These are phyloP conservation scores for Beris morrisii DNA, from an alignment of 2,888 invertebrate species.

Conservation along the genomic window DNA sequence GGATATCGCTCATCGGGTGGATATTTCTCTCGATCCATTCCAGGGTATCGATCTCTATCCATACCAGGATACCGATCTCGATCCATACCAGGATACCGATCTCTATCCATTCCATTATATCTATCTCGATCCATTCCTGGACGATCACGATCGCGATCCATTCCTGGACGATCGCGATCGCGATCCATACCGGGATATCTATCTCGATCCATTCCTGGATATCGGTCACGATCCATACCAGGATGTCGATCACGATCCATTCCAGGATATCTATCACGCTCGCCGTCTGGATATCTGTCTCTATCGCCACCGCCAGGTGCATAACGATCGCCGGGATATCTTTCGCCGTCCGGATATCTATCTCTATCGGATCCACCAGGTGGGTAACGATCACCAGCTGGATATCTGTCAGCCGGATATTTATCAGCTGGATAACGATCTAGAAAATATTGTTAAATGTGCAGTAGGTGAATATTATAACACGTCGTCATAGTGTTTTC, in stretches of 20 bases:
- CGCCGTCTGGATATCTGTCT: slow-evolving; percentile 48
- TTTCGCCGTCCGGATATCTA: slow-evolving; percentile 59
- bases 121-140: slow-evolving; percentile 51
- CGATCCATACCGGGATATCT: slow-evolving; percentile 47
- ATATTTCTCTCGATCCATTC: slow-evolving; percentile 60
- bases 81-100: slow-evolving; percentile 49
- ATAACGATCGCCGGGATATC: slow-evolving; percentile 58
- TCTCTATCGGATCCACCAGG: slow-evolving; percentile 57
- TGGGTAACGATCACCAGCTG: slow-evolving; percentile 42
- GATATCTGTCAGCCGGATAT: slow-evolving; percentile 58
- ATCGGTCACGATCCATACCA: slow-evolving; percentile 45
- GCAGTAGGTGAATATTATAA: slow-evolving; percentile 26
- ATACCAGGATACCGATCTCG: slow-evolving; percentile 47
- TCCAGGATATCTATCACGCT: slow-evolving; percentile 47
- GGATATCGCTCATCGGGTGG: slow-evolving; percentile 40
- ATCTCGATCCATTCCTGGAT: slow-evolving; percentile 51
- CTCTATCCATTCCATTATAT: slow-evolving; percentile 48
- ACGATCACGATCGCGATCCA: slow-evolving; percentile 47
- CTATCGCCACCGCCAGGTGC: slow-evolving; percentile 48
- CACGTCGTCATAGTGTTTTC: slow-evolving; percentile 38
- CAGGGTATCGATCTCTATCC: slow-evolving; percentile 56
- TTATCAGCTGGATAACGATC: slow-evolving; percentile 57
- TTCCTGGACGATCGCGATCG: slow-evolving; percentile 56
- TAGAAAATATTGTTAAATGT: slow-evolving; percentile 31
- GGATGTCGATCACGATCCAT: slow-evolving; percentile 55